Conservation (phyloP, 2,797 vertebrate species). For the Pogonophryne albipinna region DNA sequence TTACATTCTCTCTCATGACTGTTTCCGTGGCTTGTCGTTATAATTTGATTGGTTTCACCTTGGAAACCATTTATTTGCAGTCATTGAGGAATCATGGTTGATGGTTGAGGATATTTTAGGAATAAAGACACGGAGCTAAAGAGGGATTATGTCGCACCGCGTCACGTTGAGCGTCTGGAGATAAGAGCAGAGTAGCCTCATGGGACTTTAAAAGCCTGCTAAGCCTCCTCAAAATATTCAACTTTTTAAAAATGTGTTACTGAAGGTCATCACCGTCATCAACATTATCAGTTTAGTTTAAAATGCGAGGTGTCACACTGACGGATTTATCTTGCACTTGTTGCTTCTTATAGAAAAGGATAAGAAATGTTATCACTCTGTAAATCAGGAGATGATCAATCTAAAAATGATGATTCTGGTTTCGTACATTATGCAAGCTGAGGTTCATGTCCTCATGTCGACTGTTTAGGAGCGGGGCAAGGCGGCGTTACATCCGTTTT, state of each 20-base stretch:
- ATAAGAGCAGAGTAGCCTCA: slow-evolving; percentile 34
- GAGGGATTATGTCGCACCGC: slow-evolving; percentile 62
- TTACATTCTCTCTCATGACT: not conserved
- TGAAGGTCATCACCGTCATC: slow-evolving; percentile 16
- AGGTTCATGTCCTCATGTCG: too few species aligned
- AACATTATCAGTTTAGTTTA: not conserved
- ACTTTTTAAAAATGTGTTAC: slow-evolving; percentile 19
- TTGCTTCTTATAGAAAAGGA: not conserved
- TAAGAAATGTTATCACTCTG: not conserved
- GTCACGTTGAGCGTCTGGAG: slow-evolving; percentile 52
- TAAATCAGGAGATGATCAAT: not conserved
- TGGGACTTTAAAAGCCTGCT: slow-evolving; percentile 53
- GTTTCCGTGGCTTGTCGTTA: not conserved
- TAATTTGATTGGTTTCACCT: not conserved
- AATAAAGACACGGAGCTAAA: slow-evolving; percentile 26
- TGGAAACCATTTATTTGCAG: not conserved
- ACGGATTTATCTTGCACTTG: not conserved
- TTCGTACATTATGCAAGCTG: slow-evolving; percentile 46
- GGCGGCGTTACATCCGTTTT: slow-evolving; percentile 9
- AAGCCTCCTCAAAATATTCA: slow-evolving; percentile 50
- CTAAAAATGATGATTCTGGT: not conserved
- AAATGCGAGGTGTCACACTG: not conserved
- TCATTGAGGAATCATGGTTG: not conserved
- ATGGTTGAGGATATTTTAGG: slow-evolving; percentile 15
- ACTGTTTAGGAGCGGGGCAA: slow-evolving; percentile 19